A percentile compares a stretch with the other conserved stretches of the same genome.
phyloP scores from a whole-genome alignment of 1,140 invertebrate species.

The Apis florea region DNA sequence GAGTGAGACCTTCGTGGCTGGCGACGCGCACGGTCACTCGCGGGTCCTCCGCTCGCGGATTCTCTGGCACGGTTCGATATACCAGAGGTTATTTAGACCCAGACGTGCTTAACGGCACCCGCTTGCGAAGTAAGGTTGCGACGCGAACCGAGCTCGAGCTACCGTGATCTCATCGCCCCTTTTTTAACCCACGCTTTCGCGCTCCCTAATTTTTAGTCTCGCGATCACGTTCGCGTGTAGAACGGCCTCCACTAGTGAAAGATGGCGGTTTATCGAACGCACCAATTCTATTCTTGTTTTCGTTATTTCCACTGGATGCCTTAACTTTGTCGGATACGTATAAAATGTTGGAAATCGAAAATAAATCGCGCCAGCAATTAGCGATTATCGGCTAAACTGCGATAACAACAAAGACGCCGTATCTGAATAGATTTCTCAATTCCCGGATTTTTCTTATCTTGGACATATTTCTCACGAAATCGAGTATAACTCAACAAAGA shows the following conservation, averaged over 20 bases:
- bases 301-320: too few relatives aligned
- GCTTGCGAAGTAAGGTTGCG: slow-evolving; percentile 32
- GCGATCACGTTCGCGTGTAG: slow-evolving; percentile 6
- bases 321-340: neutral
- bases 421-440: slow-evolving; percentile 3
- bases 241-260: neutral
- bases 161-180: slow-evolving; percentile 38
- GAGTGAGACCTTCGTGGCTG: slow-evolving; percentile 36
- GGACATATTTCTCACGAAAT: neutral
- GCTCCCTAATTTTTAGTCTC: slow-evolving; percentile 30
- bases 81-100: slow-evolving; percentile 53
- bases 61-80: slow-evolving; percentile 51
- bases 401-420: neutral
- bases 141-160: neutral
- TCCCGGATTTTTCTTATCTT: neutral
- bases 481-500: neutral
- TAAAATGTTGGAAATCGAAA: neutral
- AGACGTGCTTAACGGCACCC: neutral
- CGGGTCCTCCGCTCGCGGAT: slow-evolving; percentile 46
- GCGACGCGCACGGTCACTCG: slow-evolving; percentile 11
- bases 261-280: slow-evolving; percentile 16
- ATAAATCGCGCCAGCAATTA: neutral
- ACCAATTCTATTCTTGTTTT: neutral
- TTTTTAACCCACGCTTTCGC: slow-evolving; percentile 27
- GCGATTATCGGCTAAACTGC: neutral